phyloP scores from a whole-genome alignment of 1,140 invertebrate species.

The Sycobia sp. region DNA sequence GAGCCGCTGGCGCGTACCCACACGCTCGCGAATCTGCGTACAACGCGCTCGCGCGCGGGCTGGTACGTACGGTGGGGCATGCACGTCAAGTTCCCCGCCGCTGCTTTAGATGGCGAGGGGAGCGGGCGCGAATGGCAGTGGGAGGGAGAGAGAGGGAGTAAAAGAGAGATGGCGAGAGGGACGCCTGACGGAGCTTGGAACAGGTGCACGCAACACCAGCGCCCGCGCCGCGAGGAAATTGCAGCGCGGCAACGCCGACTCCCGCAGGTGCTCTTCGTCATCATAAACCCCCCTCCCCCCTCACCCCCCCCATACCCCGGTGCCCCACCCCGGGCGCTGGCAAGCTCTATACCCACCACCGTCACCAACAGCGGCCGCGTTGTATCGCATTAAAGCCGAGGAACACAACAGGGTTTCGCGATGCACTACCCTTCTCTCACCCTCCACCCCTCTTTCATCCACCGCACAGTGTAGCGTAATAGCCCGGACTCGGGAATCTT shows the following conservation, averaged over 20 bases:
- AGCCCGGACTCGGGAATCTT: too few relatives aligned
- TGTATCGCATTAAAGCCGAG: constrained; percentile 14
- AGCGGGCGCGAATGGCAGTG: too few relatives aligned
- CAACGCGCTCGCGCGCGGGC: not conserved
- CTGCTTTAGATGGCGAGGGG: too few relatives aligned
- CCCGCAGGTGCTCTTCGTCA: constrained; percentile 61
- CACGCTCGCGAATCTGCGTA: constrained; percentile 3
- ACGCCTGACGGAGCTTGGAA: constrained; percentile 28
- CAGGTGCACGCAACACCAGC: constrained; percentile 42
- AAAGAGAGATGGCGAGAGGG: too few relatives aligned
- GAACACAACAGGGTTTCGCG: constrained; percentile 22
- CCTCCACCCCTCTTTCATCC: not conserved
- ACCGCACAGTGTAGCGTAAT: constrained; percentile 42
- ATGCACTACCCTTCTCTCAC: constrained; percentile 32
- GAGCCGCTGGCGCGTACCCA: not conserved
- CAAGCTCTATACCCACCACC: too few relatives aligned
- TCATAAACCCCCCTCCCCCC: constrained; percentile 59
- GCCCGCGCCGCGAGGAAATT: constrained; percentile 50
- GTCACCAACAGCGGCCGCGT: not conserved
- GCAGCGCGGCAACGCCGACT: constrained; percentile 52
- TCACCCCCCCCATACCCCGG: too few relatives aligned
- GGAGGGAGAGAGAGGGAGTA: too few relatives aligned
- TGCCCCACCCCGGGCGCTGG: too few relatives aligned
- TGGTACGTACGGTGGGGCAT: not conserved
- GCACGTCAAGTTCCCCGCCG: not conserved